These are phyloP conservation scores for Silurus aristotelis DNA, from an alignment of 2,797 vertebrate genomes.

Conservation along the genomic window DNA sequence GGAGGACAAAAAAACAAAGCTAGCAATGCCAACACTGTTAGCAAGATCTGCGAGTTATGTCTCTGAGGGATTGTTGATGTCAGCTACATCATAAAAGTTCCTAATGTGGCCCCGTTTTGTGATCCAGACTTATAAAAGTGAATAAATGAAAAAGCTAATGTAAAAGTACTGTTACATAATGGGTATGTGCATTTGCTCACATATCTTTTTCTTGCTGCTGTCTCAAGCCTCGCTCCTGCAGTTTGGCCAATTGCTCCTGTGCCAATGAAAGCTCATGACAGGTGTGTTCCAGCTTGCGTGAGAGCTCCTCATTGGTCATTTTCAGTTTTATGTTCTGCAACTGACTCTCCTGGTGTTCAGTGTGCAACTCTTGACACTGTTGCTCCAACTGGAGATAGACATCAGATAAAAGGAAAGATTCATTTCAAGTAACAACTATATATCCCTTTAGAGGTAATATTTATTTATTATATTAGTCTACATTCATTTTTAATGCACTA, in stretches of 20 bases:
- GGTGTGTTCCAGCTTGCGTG: slow-evolving; percentile 78
- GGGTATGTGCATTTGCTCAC: slow-evolving; percentile 67
- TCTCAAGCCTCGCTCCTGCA: slow-evolving; percentile 81
- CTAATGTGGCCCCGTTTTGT: neutral
- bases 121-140: neutral
- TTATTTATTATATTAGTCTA: neutral
- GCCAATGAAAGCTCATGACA: slow-evolving; percentile 79
- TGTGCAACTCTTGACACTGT: slow-evolving; percentile 81
- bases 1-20: no score
- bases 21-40: neutral
- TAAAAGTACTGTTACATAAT: neutral
- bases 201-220: slow-evolving; percentile 88
- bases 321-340: slow-evolving; percentile 89
- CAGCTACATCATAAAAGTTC: neutral
- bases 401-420: neutral
- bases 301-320: slow-evolving; percentile 84
- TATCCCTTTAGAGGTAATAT: neutral
- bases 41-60: neutral
- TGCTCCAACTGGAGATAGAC: slow-evolving; percentile 77
- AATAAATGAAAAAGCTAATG: neutral
- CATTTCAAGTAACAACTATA: neutral
- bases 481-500: neutral
- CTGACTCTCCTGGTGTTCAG: slow-evolving; percentile 82
- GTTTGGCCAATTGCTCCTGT: slow-evolving; percentile 82
- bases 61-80: neutral